Conservation (phyloP, 2,797 vertebrate genomes). For the Coregonus suidteri region DNA sequence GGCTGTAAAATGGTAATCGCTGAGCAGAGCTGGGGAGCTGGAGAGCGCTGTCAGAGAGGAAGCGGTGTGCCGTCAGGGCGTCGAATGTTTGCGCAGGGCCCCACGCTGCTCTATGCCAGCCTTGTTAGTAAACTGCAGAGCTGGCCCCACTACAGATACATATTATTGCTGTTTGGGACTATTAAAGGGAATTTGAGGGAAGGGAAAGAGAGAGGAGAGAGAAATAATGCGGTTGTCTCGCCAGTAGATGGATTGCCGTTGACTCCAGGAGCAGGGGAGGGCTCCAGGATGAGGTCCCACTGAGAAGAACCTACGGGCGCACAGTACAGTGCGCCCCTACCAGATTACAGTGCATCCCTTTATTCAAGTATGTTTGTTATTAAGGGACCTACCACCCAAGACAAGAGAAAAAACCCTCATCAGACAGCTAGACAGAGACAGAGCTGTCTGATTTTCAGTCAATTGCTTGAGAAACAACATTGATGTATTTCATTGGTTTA, state of each 20-base stretch:
- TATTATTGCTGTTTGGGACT: slow-evolving; percentile 63
- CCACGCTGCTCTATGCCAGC: slow-evolving; percentile 35
- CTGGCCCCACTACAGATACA: slow-evolving; percentile 58
- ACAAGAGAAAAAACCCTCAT: not conserved
- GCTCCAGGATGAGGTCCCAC: not conserved
- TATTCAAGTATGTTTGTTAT: not conserved
- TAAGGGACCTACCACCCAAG: not conserved
- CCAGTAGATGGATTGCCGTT: slow-evolving; percentile 68
- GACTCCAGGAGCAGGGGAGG: slow-evolving; percentile 31
- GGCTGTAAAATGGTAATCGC: slow-evolving; percentile 30
- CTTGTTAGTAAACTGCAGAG: slow-evolving; percentile 51
- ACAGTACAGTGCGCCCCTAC: slow-evolving; percentile 31
- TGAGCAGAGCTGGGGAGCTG: slow-evolving; percentile 14
- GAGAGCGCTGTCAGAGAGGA: not conserved
- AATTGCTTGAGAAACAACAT: slow-evolving; percentile 30
- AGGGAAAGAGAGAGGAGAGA: slow-evolving; percentile 8
- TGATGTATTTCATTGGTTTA: slow-evolving; percentile 20
- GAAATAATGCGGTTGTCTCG: slow-evolving; percentile 43
- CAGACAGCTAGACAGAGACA: slow-evolving; percentile 52
- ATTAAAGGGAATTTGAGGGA: slow-evolving; percentile 61
- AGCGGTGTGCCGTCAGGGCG: slow-evolving; percentile 12
- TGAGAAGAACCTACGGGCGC: not conserved
- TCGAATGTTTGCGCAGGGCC: slow-evolving; percentile 25
- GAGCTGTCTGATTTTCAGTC: slow-evolving; percentile 20
- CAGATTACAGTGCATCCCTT: not conserved